A percentile compares a stretch with the other conserved stretches of the same genome.
phyloP scores from a whole-genome alignment of 2,888 invertebrate species.

The Drosophila subsilvestris region DNA sequence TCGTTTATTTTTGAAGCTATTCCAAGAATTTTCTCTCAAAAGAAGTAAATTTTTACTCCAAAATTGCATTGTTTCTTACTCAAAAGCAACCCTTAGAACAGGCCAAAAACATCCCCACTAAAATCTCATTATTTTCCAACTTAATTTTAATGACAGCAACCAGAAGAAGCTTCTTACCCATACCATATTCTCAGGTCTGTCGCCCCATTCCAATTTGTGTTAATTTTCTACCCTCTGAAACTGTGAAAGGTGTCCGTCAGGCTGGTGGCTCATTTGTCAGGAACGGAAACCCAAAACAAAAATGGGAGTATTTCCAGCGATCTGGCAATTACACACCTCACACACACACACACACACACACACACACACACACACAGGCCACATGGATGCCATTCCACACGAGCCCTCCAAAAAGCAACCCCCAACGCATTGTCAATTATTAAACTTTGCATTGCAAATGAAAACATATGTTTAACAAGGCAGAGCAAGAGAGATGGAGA shows the following conservation, averaged over 20 bases:
- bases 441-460: slow-evolving; percentile 79
- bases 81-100: slow-evolving; percentile 17
- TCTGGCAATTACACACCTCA: slow-evolving; percentile 72
- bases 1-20: background rate
- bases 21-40: background rate
- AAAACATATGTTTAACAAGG: slow-evolving; percentile 78
- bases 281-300: slow-evolving; percentile 43
- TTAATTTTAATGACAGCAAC: slow-evolving; percentile 26
- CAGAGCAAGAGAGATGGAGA: background rate
- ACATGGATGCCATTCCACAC: background rate
- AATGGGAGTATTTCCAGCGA: slow-evolving; percentile 55
- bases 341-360: slow-evolving; percentile 10
- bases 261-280: slow-evolving; percentile 67
- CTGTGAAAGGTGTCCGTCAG: slow-evolving; percentile 37
- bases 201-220: slow-evolving; percentile 6
- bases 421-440: slow-evolving; percentile 73
- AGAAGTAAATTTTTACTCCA: background rate
- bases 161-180: slow-evolving; percentile 15
- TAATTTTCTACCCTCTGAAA: slow-evolving; percentile 9
- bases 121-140: slow-evolving; percentile 45
- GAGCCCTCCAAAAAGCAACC: slow-evolving; percentile 38
- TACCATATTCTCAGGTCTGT: background rate
- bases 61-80: background rate
- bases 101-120: slow-evolving; percentile 22
- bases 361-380: too few relatives aligned